Base-by-base conservation (phyloP, 2,888 invertebrate genomes). In the Clusia tigrina region DNA sequence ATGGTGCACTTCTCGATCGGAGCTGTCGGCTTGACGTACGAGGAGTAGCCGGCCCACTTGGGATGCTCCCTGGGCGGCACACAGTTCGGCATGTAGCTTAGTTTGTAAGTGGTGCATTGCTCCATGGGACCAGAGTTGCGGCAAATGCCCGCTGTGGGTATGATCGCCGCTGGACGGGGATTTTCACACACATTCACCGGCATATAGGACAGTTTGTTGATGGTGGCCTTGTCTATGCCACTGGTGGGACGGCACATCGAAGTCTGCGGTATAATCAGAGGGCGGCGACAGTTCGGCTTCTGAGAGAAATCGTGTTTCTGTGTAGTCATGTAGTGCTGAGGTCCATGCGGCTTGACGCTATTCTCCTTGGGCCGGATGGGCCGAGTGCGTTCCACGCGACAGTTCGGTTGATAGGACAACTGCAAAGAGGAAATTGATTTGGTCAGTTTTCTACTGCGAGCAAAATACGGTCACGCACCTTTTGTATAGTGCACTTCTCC, bases 251-350 rank as follows among this genome's bases (percentile, higher is more conserved):
- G 78, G 17, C 70, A 70, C 51, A 84, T 79, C 6, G 77, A 70
- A 1, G 76, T 71, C 0, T 64, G 54, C 0, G 78, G 82, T 56
- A 77, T 65, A 15, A 82, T 78, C 1, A 78, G 78, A 2, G 64
- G 59, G 15, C 81, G 77, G 1, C 74, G 76, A 20, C 72, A 85
- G 65, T 85, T 85, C 0, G 88, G 88, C 73, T 90, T 90, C 1
- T 88, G 87, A 26, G 89, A 89, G 74, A 85, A 92, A 84, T 91
- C 91, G 77, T 90, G 90, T 46, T 90, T 89, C 69, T 90, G 88
- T 0, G 91, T 91, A 1, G 92, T 92, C 65, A 89, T 82, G 67
- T 88, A 88, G 81, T 90, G 89, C 86, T 91, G 89, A n/a, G 91
- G 90, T 0, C 87, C 87, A 59, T 87, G 87, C 0, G 89, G 88